Conservation (phyloP, 2,888 invertebrate genomes). For the Heteromyza rotundicornis region DNA sequence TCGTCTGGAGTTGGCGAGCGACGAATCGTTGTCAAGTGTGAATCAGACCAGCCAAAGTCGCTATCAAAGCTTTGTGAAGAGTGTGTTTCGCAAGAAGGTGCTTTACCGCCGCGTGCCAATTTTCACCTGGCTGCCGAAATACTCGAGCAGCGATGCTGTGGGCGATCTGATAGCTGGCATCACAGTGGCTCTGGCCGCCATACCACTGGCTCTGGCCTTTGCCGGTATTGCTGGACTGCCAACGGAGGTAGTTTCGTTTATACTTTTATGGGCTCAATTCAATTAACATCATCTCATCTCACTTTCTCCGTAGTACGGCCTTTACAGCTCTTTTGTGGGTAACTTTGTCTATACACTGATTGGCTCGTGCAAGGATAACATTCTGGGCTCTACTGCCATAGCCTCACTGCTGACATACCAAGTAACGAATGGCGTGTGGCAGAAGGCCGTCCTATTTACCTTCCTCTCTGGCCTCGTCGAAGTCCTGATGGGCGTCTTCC, state of each 20-base stretch:
- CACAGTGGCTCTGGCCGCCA: slow-evolving; percentile 71
- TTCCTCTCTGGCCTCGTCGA: slow-evolving; percentile 76
- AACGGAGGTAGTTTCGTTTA: slow-evolving; percentile 64
- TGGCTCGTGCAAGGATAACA: slow-evolving; percentile 88
- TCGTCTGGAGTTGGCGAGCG: background rate
- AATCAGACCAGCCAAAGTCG: slow-evolving; percentile 7
- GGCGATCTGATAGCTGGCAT: slow-evolving; percentile 89
- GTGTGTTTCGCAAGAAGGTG: slow-evolving; percentile 69
- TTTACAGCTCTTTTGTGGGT: slow-evolving; percentile 88
- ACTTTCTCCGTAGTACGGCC: slow-evolving; percentile 72
- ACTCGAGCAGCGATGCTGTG: slow-evolving; percentile 72
- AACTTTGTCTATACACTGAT: slow-evolving; percentile 85
- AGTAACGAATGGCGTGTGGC: slow-evolving; percentile 68
- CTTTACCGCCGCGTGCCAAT: slow-evolving; percentile 75
- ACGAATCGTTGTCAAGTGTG: slow-evolving; percentile 14
- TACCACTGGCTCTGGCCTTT: slow-evolving; percentile 81
- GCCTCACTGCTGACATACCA: slow-evolving; percentile 82
- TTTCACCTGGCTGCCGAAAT: slow-evolving; percentile 75
- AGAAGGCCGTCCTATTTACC: slow-evolving; percentile 73
- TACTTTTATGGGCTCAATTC: background rate
- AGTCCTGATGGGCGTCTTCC: slow-evolving; percentile 77
- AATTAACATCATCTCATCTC: background rate
- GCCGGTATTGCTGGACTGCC: slow-evolving; percentile 77
- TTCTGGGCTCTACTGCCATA: slow-evolving; percentile 89
- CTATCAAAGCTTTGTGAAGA: slow-evolving; percentile 55